These are phyloP conservation scores for Baryphthengus martii DNA, from an alignment of 2,113 vertebrate species.

Conservation along the genomic window DNA sequence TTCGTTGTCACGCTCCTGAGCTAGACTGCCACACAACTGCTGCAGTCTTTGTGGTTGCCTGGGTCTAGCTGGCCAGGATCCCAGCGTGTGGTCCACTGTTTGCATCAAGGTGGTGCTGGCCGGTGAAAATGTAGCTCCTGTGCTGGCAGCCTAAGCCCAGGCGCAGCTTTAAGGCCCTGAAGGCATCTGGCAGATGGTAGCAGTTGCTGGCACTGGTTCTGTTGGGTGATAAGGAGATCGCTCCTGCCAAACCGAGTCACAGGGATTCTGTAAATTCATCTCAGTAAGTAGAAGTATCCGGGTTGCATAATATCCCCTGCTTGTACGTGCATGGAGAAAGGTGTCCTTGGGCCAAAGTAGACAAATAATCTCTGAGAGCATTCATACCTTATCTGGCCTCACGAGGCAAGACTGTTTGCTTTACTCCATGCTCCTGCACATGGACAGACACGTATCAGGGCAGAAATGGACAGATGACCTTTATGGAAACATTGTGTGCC, in stretches of 20 bases:
- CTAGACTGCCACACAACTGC: neutral
- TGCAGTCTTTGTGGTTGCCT: neutral
- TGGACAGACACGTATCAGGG: neutral
- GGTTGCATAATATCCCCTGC: neutral
- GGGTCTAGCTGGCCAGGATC: neutral
- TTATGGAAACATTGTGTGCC: neutral
- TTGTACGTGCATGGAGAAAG: slow-evolving; percentile 28
- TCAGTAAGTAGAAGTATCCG: neutral
- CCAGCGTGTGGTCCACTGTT: neutral
- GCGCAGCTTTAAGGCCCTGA: neutral
- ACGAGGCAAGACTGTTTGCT: neutral
- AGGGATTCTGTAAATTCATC: neutral
- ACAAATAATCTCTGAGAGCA: neutral
- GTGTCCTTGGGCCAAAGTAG: slow-evolving; percentile 8
- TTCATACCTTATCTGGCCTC: slow-evolving; percentile 16
- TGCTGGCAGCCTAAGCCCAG: neutral
- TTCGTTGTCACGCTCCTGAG: neutral
- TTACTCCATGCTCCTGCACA: neutral
- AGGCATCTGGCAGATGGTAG: neutral
- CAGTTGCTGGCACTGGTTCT: neutral
- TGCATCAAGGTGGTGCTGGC: neutral
- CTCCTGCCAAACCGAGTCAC: neutral
- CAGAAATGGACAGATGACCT: neutral
- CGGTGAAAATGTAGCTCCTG: neutral
- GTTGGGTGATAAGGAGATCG: neutral